Evolutionary conservation across 1,140 invertebrate genomes (phyloP).

Genomic region (Planococcus citri): DNA sequence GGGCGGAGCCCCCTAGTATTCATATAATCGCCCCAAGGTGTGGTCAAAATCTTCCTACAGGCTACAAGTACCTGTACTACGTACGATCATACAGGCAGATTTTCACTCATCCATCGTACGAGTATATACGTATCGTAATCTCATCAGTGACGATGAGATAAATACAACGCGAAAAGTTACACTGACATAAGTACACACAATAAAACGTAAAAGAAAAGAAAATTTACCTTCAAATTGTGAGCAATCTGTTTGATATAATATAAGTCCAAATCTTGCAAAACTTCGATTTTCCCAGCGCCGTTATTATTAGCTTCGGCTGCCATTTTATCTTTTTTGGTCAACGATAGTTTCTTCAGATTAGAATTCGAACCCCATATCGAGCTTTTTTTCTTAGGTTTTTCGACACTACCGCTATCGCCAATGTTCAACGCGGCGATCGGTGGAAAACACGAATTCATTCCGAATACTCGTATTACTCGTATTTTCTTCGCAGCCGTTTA

Average conservation of each 20-base stretch:
- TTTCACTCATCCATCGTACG: too few relatives aligned
- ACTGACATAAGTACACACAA: too few relatives aligned
- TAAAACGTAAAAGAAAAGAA: too few relatives aligned
- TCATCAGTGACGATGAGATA: too few relatives aligned
- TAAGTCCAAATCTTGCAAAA: constrained; percentile 43
- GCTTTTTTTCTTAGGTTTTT: constrained; percentile 14
- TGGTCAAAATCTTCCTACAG: too few relatives aligned
- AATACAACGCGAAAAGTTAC: too few relatives aligned
- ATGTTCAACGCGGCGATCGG: constrained; percentile 36
- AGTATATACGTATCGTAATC: too few relatives aligned
- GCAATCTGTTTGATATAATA: constrained; percentile 46
- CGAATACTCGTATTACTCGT: too few relatives aligned
- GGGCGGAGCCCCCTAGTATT: too few relatives aligned
- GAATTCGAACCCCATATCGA: not conserved
- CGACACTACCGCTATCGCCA: constrained; percentile 27
- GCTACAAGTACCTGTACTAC: too few relatives aligned
- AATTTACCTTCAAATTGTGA: constrained; percentile 42
- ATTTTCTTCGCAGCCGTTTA: not conserved
- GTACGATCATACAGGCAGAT: too few relatives aligned
- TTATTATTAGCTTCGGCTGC: constrained; percentile 15
- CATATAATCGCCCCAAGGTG: too few relatives aligned
- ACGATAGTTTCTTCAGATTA: not conserved
- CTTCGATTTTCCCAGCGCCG: constrained; percentile 35
- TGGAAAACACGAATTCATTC: constrained; percentile 40
- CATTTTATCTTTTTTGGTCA: constrained; percentile 17